Conservation (phyloP, 1,140 invertebrate species). For the Diabrotica virgifera region DNA sequence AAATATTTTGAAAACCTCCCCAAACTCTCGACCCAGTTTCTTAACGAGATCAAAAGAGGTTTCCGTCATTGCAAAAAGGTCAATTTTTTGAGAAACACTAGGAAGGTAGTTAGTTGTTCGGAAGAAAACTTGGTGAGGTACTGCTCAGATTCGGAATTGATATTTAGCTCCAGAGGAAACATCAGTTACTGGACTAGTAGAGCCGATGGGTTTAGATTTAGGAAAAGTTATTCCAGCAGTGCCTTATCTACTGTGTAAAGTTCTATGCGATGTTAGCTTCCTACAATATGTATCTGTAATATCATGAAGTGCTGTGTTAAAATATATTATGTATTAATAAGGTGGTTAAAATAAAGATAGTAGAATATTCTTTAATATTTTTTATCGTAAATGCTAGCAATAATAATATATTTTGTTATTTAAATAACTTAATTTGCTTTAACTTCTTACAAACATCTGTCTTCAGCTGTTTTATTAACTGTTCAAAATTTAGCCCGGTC, state of each 20-base stretch:
- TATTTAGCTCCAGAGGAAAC: slow-evolving; percentile 2
- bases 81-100: slow-evolving; percentile 12
- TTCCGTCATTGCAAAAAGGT: slow-evolving; percentile 17
- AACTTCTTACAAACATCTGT: no score
- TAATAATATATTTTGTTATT: no score
- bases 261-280: no score
- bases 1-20: slow-evolving; percentile 1
- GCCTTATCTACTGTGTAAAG: slow-evolving; percentile 10
- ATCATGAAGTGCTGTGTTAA: no score
- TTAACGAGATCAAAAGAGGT: slow-evolving; percentile 10
- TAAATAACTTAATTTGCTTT: no score
- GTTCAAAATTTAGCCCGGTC: no score
- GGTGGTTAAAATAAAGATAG: no score
- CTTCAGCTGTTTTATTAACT: no score
- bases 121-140: slow-evolving; percentile 21
- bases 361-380: no score
- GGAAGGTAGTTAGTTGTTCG: slow-evolving; percentile 12
- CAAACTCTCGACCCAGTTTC: slow-evolving; percentile 9
- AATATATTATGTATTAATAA: no score
- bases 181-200: not conserved
- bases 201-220: not conserved
- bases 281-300: no score
- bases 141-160: slow-evolving; percentile 24
- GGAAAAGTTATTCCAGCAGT: slow-evolving; percentile 23
- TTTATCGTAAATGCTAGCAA: no score